Evolutionary conservation across 2,797 vertebrate species (phyloP).

Genomic region (Trichosurus vulpecula): DNA sequence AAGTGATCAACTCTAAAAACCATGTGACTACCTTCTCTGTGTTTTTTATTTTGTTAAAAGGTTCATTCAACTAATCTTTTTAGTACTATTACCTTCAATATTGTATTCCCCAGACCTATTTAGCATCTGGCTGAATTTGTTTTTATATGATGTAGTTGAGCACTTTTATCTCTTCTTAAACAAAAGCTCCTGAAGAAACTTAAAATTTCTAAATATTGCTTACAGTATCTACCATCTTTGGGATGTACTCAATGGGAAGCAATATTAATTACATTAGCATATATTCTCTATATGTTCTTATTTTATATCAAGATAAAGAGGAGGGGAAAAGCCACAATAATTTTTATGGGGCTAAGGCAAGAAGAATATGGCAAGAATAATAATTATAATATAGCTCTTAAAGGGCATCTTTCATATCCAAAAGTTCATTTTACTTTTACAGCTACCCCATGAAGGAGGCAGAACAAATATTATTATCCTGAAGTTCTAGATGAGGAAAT

Average conservation of each 20-base stretch:
- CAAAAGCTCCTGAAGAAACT: not conserved
- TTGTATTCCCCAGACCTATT: slow-evolving; percentile 2
- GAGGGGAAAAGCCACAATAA: not conserved
- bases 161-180: not conserved
- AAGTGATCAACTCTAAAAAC: not conserved
- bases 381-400: not conserved
- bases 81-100: not conserved
- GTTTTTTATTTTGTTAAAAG: not conserved
- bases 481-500: not conserved
- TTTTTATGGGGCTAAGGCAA: not conserved
- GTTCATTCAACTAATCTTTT: not conserved
- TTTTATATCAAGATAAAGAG: slow-evolving; percentile 21
- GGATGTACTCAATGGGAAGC: not conserved
- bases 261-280: slow-evolving; percentile 16
- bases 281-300: not conserved
- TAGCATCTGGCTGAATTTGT: not conserved
- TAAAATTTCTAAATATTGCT: slow-evolving; percentile 2
- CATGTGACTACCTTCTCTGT: not conserved
- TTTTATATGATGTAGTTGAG: not conserved
- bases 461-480: not conserved
- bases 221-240: not conserved
- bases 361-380: not conserved
- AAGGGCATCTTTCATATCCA: not conserved
- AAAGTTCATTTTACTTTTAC: not conserved
- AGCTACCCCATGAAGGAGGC: not conserved